Percentiles rank a stretch among this genome's conserved stretches.
Evolutionary conservation across 2,113 vertebrate species (phyloP).

Genomic region (Lates calcarifer): DNA sequence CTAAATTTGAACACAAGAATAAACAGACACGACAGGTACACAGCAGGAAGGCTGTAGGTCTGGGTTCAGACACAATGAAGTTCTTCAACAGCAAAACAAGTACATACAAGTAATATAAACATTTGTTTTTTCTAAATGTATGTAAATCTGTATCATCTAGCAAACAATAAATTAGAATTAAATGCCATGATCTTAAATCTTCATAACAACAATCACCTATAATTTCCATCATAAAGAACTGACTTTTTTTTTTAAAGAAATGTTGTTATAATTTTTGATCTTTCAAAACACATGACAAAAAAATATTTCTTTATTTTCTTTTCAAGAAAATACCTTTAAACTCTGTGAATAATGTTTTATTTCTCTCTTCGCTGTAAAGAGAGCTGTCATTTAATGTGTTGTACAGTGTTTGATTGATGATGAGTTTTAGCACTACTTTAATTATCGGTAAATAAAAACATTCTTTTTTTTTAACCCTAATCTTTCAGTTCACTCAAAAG

Average conservation of each 20-base stretch:
- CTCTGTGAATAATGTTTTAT: neutral
- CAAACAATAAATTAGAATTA: neutral
- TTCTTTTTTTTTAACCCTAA: no score
- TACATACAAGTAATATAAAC: neutral
- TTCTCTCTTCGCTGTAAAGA: neutral
- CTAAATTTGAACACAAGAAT: neutral
- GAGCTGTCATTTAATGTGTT: no score
- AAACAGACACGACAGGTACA: neutral
- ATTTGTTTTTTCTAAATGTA: neutral
- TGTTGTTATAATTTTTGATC: no score
- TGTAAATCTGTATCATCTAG: neutral
- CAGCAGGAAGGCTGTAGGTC: neutral
- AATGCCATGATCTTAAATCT: neutral
- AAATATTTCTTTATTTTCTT: no score
- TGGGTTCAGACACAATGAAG: neutral
- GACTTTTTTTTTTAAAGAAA: no score
- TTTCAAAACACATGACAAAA: no score
- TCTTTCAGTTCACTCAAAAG: no score
- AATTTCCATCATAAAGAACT: no score
- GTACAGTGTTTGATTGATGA: neutral
- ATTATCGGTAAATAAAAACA: no score
- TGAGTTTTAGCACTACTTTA: neutral
- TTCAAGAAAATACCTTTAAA: neutral
- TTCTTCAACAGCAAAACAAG: neutral
- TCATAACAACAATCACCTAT: neutral